Evolutionary conservation across 2,113 vertebrate species (phyloP), one percentile per base, ranked within the genome.

Genomic region (Brachionichthys hirsutus): DNA sequence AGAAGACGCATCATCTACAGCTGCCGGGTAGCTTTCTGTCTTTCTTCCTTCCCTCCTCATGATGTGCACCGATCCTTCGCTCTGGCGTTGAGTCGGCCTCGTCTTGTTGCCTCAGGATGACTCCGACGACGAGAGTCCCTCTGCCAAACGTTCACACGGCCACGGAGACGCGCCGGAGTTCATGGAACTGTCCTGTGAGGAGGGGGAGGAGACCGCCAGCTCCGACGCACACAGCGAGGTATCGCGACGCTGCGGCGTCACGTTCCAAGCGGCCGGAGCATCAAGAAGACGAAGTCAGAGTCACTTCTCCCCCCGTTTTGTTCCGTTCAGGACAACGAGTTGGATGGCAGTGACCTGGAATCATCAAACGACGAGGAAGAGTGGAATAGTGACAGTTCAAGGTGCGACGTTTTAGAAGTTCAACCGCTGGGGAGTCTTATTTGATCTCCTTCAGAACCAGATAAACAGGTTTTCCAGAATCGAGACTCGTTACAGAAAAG

Each of bases 351-450:
- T 83, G 95, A 94, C 16, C 88, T 84, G 71, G 85, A 91, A 35
- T 94, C 92, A 0, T 94, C 94, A 17, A 92, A 92, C 58, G 93
- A 95, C 47, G 94, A 95, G 46, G 94, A 95, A 51, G 92, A 99
- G 51, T 99, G 96, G 95, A 94, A 85, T 35, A 98, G 93, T 86
- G 95, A 94, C 70, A 93, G 90, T 66, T 93, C 94, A 11, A 97
- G 94, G 96, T 98, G 92, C 41, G 12, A 9, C 18, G 46, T 54
- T 18, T 1, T 19, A 40, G 43, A 3, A 30, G 24, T 30, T 30
- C n/a, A n/a, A n/a, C n/a, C n/a, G 24, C 5, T 30, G 24, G 24
- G 24, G 24, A 30, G 2, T 30, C 24, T 6, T 30, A 16, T 55
- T 60, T 73, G 9, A 54, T 41, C 20, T 62, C 45, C 60, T 69